These are phyloP conservation scores for Tetranychus truncatus DNA, from an alignment of 2,888 invertebrate genomes.

Conservation along the genomic window DNA sequence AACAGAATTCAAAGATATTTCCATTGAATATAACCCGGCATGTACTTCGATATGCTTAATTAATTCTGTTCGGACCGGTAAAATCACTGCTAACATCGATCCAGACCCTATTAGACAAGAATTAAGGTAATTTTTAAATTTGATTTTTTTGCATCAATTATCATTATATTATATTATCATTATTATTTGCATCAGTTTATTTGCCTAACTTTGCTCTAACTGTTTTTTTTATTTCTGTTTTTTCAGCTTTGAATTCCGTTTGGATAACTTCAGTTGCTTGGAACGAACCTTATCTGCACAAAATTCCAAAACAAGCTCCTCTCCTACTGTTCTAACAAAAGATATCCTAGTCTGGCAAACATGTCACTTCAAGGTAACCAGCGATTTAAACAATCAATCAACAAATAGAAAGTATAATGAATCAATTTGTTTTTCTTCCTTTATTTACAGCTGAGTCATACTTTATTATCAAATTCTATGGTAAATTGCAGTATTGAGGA, in stretches of 20 bases:
- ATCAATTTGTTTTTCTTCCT: neutral
- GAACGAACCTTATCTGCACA: neutral
- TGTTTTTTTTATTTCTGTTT: neutral
- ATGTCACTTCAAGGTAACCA: conserved; percentile 7
- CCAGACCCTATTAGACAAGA: conserved; percentile 12
- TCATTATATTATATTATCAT: too few relatives aligned
- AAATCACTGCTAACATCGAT: neutral
- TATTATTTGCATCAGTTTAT: neutral
- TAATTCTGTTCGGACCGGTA: neutral
- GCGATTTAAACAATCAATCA: neutral
- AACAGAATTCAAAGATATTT: conserved; percentile 3
- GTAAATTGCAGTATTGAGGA: conserved; percentile 5
- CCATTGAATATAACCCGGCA: neutral
- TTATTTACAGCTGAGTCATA: conserved; percentile 1
- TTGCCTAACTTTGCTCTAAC: neutral
- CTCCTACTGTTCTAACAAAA: neutral
- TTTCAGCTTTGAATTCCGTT: conserved; percentile 2
- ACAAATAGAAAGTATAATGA: neutral
- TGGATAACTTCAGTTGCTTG: neutral
- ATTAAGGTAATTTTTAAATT: conserved; percentile 5
- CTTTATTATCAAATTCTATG: neutral
- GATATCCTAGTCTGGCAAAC: conserved; percentile 1
- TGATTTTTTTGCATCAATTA: neutral
- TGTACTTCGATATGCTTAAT: neutral
- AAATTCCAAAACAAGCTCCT: neutral